Evolutionary conservation across 2,113 vertebrate genomes (phyloP).

Genomic region (Percina caprodes): DNA sequence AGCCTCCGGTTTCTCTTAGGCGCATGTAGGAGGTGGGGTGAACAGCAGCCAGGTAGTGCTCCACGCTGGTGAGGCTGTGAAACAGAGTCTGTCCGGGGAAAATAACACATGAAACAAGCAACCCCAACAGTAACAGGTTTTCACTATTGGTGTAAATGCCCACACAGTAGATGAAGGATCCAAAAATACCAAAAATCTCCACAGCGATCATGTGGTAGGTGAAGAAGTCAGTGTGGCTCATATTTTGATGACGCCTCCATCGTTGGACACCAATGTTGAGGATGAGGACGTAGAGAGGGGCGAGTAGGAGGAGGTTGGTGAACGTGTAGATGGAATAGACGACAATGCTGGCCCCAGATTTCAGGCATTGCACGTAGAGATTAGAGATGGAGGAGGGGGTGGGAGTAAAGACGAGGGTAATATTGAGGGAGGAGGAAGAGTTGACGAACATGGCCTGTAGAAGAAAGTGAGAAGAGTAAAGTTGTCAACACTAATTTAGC

Average conservation of each 20-base stretch:
- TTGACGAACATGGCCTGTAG: conserved; percentile 12
- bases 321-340: rapidly evolving
- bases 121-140: rapidly evolving
- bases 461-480: neutral
- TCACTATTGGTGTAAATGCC: rapidly evolving
- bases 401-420: neutral
- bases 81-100: neutral
- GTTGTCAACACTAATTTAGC: too few species aligned
- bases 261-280: conserved; percentile 17
- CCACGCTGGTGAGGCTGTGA: conserved; percentile 48
- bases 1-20: rapidly evolving
- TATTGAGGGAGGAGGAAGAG: neutral
- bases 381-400: rapidly evolving
- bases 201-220: conserved; percentile 21
- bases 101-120: rapidly evolving
- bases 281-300: conserved; percentile 35
- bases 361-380: rapidly evolving
- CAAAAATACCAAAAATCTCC: neutral
- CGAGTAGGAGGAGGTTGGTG: neutral
- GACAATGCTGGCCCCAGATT: rapidly evolving
- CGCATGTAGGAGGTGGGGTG: conserved; percentile 31
- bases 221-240: conserved; percentile 38
- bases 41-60: conserved; percentile 59
- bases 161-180: rapidly evolving
- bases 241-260: neutral